Conservation (phyloP, 1,140 invertebrate genomes). For the Episyrphus balteatus region DNA sequence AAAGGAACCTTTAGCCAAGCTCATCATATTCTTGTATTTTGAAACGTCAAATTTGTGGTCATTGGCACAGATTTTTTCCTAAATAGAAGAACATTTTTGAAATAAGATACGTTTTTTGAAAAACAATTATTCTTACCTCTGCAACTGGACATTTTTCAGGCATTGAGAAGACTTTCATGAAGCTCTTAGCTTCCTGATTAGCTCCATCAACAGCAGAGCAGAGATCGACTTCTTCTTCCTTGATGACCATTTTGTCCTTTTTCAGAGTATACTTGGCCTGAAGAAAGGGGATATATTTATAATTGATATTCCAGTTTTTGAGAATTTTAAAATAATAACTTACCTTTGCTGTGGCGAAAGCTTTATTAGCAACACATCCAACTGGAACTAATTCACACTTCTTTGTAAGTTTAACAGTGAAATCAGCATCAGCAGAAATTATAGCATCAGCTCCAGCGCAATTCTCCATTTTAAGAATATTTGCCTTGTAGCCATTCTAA, state of each 20-base stretch:
- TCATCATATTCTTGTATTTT: constrained; percentile 31
- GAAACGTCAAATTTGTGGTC: constrained; percentile 24
- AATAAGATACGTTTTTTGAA: not conserved
- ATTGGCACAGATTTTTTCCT: constrained; percentile 31
- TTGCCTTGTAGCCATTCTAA: constrained; percentile 33
- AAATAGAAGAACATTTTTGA: not conserved
- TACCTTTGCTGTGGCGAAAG: constrained; percentile 20
- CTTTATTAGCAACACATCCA: constrained; percentile 26
- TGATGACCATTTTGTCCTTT: constrained; percentile 28
- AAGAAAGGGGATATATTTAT: not conserved
- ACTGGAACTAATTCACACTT: constrained; percentile 30
- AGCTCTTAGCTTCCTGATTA: constrained; percentile 23
- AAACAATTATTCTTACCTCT: constrained; percentile 7
- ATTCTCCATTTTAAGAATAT: constrained; percentile 28
- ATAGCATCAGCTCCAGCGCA: constrained; percentile 25
- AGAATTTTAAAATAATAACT: not conserved
- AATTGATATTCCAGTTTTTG: not conserved
- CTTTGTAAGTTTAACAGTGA: constrained; percentile 28
- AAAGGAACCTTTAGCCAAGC: constrained; percentile 27
- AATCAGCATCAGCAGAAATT: constrained; percentile 19
- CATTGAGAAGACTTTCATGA: constrained; percentile 27
- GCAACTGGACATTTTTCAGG: constrained; percentile 25
- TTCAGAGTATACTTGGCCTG: constrained; percentile 23
- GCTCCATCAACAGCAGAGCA: constrained; percentile 23
- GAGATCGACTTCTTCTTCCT: constrained; percentile 30